Evolutionary conservation across 2,113 vertebrate genomes (phyloP).

Genomic region (Leptobrachium ailaonicum): DNA sequence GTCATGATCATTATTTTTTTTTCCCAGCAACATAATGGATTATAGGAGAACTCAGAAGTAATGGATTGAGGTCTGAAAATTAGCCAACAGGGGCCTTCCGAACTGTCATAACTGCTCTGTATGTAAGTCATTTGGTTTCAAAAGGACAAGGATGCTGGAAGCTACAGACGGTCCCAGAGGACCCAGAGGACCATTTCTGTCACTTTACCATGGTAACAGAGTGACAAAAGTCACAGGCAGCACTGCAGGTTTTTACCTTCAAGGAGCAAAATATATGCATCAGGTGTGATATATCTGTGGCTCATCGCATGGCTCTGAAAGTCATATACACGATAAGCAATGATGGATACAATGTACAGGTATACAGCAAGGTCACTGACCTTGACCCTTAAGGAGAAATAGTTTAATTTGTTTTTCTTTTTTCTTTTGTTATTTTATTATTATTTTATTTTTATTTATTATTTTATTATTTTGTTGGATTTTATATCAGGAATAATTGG

Average conservation of each 20-base stretch:
- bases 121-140: slow-evolving; percentile 43
- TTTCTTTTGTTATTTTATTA: no score
- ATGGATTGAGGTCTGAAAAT: slow-evolving; percentile 41
- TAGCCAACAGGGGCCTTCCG: slow-evolving; percentile 35
- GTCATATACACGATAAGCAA: not conserved
- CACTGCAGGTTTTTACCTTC: slow-evolving; percentile 20
- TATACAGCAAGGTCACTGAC: no score
- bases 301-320: not conserved
- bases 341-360: no score
- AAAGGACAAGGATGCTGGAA: slow-evolving; percentile 47
- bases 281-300: slow-evolving; percentile 21
- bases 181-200: slow-evolving; percentile 18
- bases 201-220: slow-evolving; percentile 37
- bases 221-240: slow-evolving; percentile 36
- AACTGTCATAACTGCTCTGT: slow-evolving; percentile 34
- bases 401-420: no score
- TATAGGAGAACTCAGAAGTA: slow-evolving; percentile 10
- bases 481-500: no score
- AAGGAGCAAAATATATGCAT: slow-evolving; percentile 18
- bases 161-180: slow-evolving; percentile 38
- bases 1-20: slow-evolving; percentile 40
- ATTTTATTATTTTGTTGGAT: no score
- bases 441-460: no score
- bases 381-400: no score
- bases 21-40: slow-evolving; percentile 25